Evolutionary conservation across 2,113 vertebrate species (phyloP), one percentile per base, ranked within the genome.

Genomic region (Mus pahari): DNA sequence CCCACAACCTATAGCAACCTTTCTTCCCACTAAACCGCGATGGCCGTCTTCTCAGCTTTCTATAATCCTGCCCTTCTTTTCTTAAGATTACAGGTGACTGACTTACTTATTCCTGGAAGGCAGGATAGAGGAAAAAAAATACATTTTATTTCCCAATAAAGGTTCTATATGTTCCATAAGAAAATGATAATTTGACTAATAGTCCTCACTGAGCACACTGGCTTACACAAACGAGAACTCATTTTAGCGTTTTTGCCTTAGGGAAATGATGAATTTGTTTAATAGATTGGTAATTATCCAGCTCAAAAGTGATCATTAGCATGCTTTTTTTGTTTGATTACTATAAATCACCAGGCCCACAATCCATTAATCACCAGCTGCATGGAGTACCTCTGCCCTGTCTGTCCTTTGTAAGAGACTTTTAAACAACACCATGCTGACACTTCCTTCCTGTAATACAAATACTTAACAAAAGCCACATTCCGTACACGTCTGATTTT

Each of bases 231-330:
- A 95, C 86, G 97, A 94, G 96, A 98, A 98, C 98, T 97, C 97
- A 97, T 98, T 97, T 98, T 96, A 96, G 68, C 96, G n/a, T 97
- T 96, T 97, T 98, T 97, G 88, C 92, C 97, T 98, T 98, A 98
- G 92, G 97, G 96, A 98, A 98, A 97, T 97, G 96, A 98, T 97
- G 95, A 96, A 97, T 98, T 98, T 98, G 91, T 98, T 98, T 98
- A 97, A 98, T 98, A 97, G 97, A 97, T 97, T 92, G 94, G 96
- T 97, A 98, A 98, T 98, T 98, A 98, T 95, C 89, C 89, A 94
- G 90, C 96, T 98, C 97, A 98, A 97, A 98, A 98, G 97, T 97
- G 96, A 98, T 98, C 96, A 97, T 98, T 98, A 98, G 94, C 97
- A 97, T 98, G 97, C 96, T 36, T 98, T 96, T 98, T 98, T 98